Base-by-base conservation (phyloP, 92 coral and sea anemone species). In the Porites rus region DNA sequence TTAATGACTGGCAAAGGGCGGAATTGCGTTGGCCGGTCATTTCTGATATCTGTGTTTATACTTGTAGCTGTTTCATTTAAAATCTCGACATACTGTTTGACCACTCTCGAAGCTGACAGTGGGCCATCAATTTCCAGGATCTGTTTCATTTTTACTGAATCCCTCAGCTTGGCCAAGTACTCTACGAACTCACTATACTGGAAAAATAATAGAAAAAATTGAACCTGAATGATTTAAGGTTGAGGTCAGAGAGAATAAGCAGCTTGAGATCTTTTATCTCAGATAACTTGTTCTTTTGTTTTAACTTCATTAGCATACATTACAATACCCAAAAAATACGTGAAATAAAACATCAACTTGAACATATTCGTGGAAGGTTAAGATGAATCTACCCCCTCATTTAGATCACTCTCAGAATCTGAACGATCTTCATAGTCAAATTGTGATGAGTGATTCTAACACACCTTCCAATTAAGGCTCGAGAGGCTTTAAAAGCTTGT, bases 1-100 rank as follows among this genome's bases (percentile, higher is more conserved):
- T 72, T 72, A 17, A 72, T 72, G 20, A 72, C 6, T 2, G 77
- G 77, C 77, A 72, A 72, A 10, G 77, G 77, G 77, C 59, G 61
- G 24, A 73, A 18, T 73, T 8, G 21, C 10, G 62, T 14, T 6
- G 77, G 62, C 62, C 62, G 4, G 3, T 17, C 62, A 43, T 4
- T 17, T 46, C 77, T 73, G 77, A 28, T 50, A 10, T 73, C 62
- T 16, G 77, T 73, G 77, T 16, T 46, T 18, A 38, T 38, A 38
- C 46, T 38, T 38, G 46, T 38, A 38, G 77, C 77, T 73, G 77
- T 73, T 74, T 0, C 60, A 21, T 6, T 28, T 7, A 74, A 21
- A 74, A 74, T 13, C 21, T 10, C 31, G 8, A 21, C 77, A 74
- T 17, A 51, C 8, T 74, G 24, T 74, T 74, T 16, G 10, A 74